Evolutionary conservation across 2,113 vertebrate species (phyloP).

Genomic region (Struthio camelus): DNA sequence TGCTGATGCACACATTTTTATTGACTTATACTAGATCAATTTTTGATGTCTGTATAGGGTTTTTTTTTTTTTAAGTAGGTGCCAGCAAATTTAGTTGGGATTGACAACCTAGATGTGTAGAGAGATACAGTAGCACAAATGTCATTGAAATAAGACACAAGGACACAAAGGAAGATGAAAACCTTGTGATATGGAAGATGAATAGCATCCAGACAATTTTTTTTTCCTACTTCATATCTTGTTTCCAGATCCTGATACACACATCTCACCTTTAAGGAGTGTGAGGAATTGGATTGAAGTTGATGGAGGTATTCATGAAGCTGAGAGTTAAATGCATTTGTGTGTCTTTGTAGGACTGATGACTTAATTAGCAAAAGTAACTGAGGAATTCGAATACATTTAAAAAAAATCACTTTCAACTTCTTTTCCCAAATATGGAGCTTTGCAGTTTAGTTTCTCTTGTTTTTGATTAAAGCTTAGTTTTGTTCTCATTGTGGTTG

Average conservation of each 20-base stretch:
- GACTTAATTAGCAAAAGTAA: not conserved
- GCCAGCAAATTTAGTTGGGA: not conserved
- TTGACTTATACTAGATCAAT: not conserved
- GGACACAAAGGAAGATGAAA: not conserved
- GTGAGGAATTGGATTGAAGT: not conserved
- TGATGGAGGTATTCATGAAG: not conserved
- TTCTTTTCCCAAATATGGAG: not conserved
- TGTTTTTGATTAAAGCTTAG: not conserved
- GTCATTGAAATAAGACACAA: conserved; percentile 8
- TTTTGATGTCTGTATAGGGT: not conserved
- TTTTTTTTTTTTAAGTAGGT: not conserved
- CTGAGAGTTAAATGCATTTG: rapidly evolving
- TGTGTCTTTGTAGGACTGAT: not conserved
- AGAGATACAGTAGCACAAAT: not conserved
- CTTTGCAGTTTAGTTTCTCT: not conserved
- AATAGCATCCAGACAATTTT: not conserved
- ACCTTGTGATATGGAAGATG: not conserved
- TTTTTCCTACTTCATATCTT: not conserved
- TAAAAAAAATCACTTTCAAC: not conserved
- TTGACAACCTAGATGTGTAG: not conserved
- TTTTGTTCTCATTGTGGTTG: not conserved
- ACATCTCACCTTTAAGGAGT: not conserved
- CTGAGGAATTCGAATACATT: not conserved
- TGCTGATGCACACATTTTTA: not conserved
- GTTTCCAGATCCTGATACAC: not conserved